These are phyloP conservation scores for Zaprionus lineosus DNA, from an alignment of 2,888 invertebrate genomes.

Conservation along the genomic window DNA sequence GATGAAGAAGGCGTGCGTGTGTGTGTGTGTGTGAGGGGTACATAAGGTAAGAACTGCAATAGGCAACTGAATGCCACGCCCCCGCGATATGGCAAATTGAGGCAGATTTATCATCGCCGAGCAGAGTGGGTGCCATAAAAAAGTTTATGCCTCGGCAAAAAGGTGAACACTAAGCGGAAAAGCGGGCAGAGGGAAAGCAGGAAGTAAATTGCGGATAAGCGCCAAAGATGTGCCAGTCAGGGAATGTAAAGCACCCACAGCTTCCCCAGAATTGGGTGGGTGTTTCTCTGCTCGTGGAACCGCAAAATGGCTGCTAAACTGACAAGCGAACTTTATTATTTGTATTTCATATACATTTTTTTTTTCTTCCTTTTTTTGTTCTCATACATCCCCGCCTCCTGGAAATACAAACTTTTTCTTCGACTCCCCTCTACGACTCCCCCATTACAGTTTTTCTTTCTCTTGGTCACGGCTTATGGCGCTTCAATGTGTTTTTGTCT, in stretches of 20 bases:
- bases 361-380: constrained; percentile 28
- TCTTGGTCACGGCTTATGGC: constrained; percentile 56
- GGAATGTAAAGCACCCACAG: constrained; percentile 56
- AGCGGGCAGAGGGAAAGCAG: no score
- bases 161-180: constrained; percentile 66
- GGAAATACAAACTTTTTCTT: constrained; percentile 34
- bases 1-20: background rate
- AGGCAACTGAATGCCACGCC: constrained; percentile 54
- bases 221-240: constrained; percentile 60
- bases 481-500: constrained; percentile 63
- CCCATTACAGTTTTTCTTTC: constrained; percentile 18
- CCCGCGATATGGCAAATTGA: constrained; percentile 76
- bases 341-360: constrained; percentile 40
- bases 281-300: constrained; percentile 52
- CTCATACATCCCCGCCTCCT: background rate
- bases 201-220: constrained; percentile 79
- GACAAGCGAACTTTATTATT: constrained; percentile 82
- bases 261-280: constrained; percentile 18
- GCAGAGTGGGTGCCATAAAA: constrained; percentile 79
- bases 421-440: constrained; percentile 4
- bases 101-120: constrained; percentile 80
- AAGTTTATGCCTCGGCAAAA: constrained; percentile 71
- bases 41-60: constrained; percentile 71
- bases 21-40: background rate
- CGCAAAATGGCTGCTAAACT: constrained; percentile 83